Base-by-base conservation (phyloP, 1,140 invertebrate genomes). In the Apis florea region DNA sequence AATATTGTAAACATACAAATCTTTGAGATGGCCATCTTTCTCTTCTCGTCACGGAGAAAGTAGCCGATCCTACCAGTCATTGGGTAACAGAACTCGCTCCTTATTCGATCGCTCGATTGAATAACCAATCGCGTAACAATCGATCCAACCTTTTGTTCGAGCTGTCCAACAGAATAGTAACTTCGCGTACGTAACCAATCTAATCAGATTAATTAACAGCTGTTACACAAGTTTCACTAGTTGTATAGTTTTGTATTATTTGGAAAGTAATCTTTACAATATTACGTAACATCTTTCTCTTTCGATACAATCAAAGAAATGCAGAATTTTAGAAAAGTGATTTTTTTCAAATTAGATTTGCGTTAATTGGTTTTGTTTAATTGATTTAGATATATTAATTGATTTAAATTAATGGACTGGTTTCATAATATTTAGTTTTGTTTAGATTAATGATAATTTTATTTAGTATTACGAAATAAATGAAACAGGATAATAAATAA, bases 111-210 rank as follows among this genome's bases (percentile, higher is more conserved):
- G 11, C 10, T 8, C 73, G 79, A 82, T 82, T 82, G 79, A 31
- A 82, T 82, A 82, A 82, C 73, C 49, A 17, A 31, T 68, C 79
- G 56, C 79, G 73, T 82, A 82, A 82, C 73, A 54, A 68, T 82
- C 73, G 64, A 47, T 53, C 11, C 19, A 47, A 67, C 54, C 79
- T 81, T 75, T 81, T 75, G 79, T 75, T 77, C 54, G 54, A n/a
- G 31, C 40, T n/a, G 40, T 47, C 10, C 74, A 15, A 66, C 47
- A n/a, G 47, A 70, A 59, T 81, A 54, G 56, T 61, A 68, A 61
- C 61, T n/a, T 10, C 4, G 49, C 54, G 40, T 21, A 74, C 53
- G 73, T 76, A 80, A 80, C 51, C 3, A 6, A 4, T 53, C 70
- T 31, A 64, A 73, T 47, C 54, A 15, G 24, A 2, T 31, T 69